Percentiles rank a stretch among this genome's conserved stretches.
Evolutionary conservation across 1,140 invertebrate genomes (phyloP).

Genomic region (Cherax destructor): DNA sequence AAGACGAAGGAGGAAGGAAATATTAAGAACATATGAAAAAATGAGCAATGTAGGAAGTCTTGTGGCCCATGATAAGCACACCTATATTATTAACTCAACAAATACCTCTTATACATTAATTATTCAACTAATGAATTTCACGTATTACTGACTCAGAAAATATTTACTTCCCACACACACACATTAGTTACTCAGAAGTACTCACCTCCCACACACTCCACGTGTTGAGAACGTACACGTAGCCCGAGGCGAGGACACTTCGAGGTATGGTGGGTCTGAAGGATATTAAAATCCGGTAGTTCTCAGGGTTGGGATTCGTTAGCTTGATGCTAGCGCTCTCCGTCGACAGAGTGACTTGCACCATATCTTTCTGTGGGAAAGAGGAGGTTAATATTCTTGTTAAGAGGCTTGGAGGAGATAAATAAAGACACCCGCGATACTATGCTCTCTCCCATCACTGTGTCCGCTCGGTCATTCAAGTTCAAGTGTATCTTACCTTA

Average conservation of each 20-base stretch:
- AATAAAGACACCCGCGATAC: too few relatives aligned
- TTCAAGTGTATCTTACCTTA: background rate
- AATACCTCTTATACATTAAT: too few relatives aligned
- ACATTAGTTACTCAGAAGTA: background rate
- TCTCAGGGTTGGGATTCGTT: background rate
- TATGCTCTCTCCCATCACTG: too few relatives aligned
- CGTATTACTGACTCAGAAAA: too few relatives aligned
- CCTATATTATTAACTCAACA: too few relatives aligned
- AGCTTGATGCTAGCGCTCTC: slow-evolving; percentile 25
- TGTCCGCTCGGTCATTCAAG: too few relatives aligned
- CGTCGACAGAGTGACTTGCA: slow-evolving; percentile 34
- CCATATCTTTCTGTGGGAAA: background rate
- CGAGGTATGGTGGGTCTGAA: slow-evolving; percentile 23
- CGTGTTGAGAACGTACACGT: slow-evolving; percentile 30
- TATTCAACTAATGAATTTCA: too few relatives aligned
- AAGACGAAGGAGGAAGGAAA: background rate
- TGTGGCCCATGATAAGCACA: too few relatives aligned
- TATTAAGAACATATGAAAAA: background rate
- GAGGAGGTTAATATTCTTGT: background rate
- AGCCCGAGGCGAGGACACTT: slow-evolving; percentile 37
- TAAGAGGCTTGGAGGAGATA: too few relatives aligned
- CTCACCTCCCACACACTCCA: slow-evolving; percentile 39
- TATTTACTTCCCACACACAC: too few relatives aligned
- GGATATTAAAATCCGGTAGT: slow-evolving; percentile 32
- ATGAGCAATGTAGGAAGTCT: background rate